Base-by-base conservation (phyloP, 2,113 vertebrate genomes). In the Oriolus oriolus region DNA sequence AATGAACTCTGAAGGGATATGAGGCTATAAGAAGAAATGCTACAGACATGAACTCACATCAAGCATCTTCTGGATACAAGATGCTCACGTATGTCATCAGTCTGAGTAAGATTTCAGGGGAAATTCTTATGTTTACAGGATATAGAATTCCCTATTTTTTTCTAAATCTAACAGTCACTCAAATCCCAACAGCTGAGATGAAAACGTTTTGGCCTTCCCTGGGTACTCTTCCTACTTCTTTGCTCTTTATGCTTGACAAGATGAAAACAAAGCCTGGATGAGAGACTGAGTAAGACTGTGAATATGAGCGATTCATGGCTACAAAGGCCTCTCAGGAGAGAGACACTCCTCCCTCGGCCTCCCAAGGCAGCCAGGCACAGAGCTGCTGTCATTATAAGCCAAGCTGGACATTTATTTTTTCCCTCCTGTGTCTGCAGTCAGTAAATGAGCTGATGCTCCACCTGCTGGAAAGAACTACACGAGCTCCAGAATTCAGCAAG, bases 381-480 rank as follows among this genome's bases (percentile, higher is more conserved):
- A 76, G 91, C 64, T 91, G 80, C 53, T 7, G 1, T 13, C 24
- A 0, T 47, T 61, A 50, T 2, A 24, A 80, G 30, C 45, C 1
- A 2, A 76, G 75, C 24, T 50, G n/a, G 42, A n/a, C 0, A 15
- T 14, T 64, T 10, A 2, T 28, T n/a, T 65, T 52, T 54, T 22
- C 1, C 2, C 77, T 68, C 20, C 57, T 21, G 8, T 27, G 33
- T 26, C 30, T 64, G 39, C 22, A 93, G 77, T 18, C 42, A 59
- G 77, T 16, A 41, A 89, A 41, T 8, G 73, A 89, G 53, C 81
- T 79, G 68, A 83, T 87, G 91, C 96, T 96, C 96, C 96, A 93
- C 76, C 96, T 97, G 93, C 95, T 96, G 96, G 96, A 87, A 81
- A 75, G 69, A 74, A 42, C n/a, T 39, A 37, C 5, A 10, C 1